phyloP scores from a whole-genome alignment of 2,797 vertebrate genomes.

The Chrysocyon brachyurus region DNA sequence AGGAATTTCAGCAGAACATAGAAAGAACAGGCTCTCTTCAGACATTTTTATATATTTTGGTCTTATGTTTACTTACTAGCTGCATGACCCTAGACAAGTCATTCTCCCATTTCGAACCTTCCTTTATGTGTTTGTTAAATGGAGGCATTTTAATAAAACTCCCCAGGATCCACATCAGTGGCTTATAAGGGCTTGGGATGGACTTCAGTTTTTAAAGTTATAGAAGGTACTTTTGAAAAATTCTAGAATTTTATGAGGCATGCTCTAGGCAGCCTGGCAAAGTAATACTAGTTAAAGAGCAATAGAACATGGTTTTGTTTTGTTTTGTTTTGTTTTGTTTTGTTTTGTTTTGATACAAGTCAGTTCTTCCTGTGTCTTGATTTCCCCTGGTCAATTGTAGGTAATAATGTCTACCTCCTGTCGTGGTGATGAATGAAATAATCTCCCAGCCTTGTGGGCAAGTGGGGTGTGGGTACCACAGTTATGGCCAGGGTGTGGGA shows the following conservation, averaged over 20 bases:
- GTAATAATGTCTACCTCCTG: not conserved
- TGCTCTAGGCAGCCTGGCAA: not conserved
- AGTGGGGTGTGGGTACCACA: not conserved
- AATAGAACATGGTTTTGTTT: not conserved
- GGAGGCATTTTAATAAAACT: not conserved
- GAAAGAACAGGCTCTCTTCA: not conserved
- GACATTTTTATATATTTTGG: not conserved
- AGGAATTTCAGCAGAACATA: not conserved
- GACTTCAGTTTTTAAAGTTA: not conserved
- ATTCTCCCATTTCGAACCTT: not conserved
- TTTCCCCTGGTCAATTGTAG: not conserved
- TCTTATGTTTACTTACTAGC: not conserved
- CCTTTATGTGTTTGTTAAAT: not conserved
- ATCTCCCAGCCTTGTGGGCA: not conserved
- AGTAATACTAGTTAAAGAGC: not conserved
- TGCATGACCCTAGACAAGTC: not conserved
- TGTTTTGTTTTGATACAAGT: not conserved
- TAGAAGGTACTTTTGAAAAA: not conserved
- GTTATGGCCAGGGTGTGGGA: accelerated
- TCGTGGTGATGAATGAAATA: slow-evolving; percentile 10
- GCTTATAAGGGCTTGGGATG: not conserved
- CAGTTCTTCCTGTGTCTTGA: not conserved
- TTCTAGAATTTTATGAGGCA: not conserved
- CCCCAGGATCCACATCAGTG: not conserved
- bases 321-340: not conserved